These are phyloP conservation scores for Stenodera caucasica DNA, from an alignment of 2,888 invertebrate genomes.

Conservation along the genomic window DNA sequence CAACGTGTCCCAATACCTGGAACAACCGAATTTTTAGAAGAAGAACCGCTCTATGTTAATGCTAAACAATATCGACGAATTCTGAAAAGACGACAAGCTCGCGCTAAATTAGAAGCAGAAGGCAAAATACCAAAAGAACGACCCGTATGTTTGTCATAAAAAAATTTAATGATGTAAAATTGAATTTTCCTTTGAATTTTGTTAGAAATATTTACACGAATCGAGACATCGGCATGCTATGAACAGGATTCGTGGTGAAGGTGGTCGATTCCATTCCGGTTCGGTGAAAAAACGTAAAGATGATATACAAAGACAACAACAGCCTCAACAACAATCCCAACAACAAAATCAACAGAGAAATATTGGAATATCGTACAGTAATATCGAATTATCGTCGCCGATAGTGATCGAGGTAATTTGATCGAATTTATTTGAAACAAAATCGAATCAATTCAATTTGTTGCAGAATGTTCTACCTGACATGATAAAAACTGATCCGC, in stretches of 20 bases:
- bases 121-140: slow-evolving; percentile 97
- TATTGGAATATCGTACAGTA: slow-evolving; percentile 49
- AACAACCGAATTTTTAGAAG: slow-evolving; percentile 73
- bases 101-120: slow-evolving; percentile 92
- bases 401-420: slow-evolving; percentile 53
- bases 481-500: slow-evolving; percentile 46
- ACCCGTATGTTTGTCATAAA: slow-evolving; percentile 63
- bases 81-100: slow-evolving; percentile 88
- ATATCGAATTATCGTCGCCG: slow-evolving; percentile 48
- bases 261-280: slow-evolving; percentile 90
- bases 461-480: slow-evolving; percentile 48
- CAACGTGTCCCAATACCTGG: slow-evolving; percentile 65
- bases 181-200: slow-evolving; percentile 25
- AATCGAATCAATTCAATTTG: slow-evolving; percentile 1
- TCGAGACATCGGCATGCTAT: slow-evolving; percentile 96
- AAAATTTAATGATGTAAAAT: neutral
- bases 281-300: slow-evolving; percentile 53
- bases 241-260: slow-evolving; percentile 95
- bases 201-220: slow-evolving; percentile 97
- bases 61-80: slow-evolving; percentile 98
- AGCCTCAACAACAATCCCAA: slow-evolving; percentile 7
- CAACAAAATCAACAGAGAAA: slow-evolving; percentile 44
- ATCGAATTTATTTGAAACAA: neutral
- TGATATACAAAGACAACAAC: slow-evolving; percentile 37
- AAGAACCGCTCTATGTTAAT: slow-evolving; percentile 97